These are phyloP conservation scores for Rhagium mordax DNA, from an alignment of 2,888 invertebrate species.

Conservation along the genomic window DNA sequence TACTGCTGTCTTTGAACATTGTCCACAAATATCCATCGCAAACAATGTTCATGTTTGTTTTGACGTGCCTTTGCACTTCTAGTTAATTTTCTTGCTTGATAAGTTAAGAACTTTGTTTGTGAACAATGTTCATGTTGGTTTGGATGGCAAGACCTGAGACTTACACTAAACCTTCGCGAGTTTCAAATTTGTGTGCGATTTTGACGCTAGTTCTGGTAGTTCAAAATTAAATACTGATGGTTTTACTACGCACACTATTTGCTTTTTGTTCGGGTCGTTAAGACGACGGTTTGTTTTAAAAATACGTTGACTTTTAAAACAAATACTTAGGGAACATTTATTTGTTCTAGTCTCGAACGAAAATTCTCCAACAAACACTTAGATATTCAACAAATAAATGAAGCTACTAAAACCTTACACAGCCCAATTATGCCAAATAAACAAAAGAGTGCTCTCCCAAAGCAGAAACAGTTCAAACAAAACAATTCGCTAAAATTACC, in stretches of 20 bases:
- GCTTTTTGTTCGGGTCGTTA: background rate
- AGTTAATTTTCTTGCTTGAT: no score
- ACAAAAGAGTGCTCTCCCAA: constrained; percentile 28
- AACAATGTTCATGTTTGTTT: no score
- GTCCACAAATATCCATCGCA: no score
- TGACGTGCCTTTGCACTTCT: no score
- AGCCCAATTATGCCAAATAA: constrained; percentile 16
- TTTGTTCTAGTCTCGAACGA: background rate
- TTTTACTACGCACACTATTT: background rate
- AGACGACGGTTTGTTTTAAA: background rate
- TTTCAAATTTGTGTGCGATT: no score
- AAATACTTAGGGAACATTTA: constrained; percentile 5
- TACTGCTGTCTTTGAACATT: no score
- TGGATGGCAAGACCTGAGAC: no score
- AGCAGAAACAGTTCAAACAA: constrained; percentile 24
- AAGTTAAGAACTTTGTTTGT: no score
- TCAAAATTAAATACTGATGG: background rate
- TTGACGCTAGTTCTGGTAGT: no score
- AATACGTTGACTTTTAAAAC: background rate
- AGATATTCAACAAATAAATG: constrained; percentile 1
- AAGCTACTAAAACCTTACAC: constrained; percentile 16
- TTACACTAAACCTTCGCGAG: no score
- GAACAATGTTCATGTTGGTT: no score
- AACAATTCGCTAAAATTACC: constrained; percentile 9
- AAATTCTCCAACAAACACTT: constrained; percentile 8